These are phyloP conservation scores for Dryomyza anilis DNA, from an alignment of 2,888 invertebrate species.

Conservation along the genomic window DNA sequence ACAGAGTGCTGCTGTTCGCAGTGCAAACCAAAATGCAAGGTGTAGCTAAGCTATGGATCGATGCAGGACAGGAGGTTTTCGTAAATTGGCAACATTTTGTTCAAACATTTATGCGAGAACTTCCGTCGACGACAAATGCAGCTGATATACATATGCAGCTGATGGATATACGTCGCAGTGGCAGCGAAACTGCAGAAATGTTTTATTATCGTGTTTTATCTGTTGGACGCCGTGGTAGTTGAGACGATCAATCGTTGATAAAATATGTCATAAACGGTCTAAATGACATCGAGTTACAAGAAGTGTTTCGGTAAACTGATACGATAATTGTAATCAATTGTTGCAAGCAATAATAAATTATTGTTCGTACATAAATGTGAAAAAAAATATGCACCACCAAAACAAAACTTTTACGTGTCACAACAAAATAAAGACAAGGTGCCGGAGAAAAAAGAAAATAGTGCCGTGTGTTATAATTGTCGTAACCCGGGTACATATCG, in stretches of 20 bases:
- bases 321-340: not conserved
- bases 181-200: not conserved
- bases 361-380: not conserved
- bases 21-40: too few species aligned
- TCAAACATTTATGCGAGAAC: too few species aligned
- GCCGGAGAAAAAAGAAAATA: not conserved
- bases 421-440: not conserved
- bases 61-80: not conserved
- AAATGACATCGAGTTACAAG: not conserved
- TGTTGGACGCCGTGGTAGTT: not conserved
- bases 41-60: not conserved
- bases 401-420: too few species aligned
- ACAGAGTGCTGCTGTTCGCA: too few species aligned
- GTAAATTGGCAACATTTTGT: not conserved
- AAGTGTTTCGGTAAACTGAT: not conserved
- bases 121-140: too few species aligned
- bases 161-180: not conserved
- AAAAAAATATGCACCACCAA: not conserved
- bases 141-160: not conserved
- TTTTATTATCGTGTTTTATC: not conserved
- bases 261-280: not conserved
- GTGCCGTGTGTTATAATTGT: slow-evolving; percentile 15
- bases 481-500: slow-evolving; percentile 14
- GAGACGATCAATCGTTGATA: not conserved
- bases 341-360: not conserved